These are phyloP conservation scores for Coranthus polyacanthus DNA, from an alignment of 2,797 vertebrate genomes.

Conservation along the genomic window DNA sequence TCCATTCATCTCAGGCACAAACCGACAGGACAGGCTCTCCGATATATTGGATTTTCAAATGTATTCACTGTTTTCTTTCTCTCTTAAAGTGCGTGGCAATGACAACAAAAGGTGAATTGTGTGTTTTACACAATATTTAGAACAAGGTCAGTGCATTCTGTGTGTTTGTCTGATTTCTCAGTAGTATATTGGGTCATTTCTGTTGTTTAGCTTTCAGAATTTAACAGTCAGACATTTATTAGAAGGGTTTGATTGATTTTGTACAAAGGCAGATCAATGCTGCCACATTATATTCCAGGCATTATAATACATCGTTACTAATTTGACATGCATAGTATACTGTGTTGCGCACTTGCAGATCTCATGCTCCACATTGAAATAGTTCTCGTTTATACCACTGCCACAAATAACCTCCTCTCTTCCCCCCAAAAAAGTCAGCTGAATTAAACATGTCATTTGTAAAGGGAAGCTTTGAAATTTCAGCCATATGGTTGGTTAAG, in stretches of 20 bases:
- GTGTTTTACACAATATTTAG: background rate
- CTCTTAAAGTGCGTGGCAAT: slow-evolving; percentile 1
- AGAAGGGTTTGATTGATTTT: slow-evolving; percentile 4
- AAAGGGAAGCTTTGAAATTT: slow-evolving; percentile 26
- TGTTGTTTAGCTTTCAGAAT: background rate
- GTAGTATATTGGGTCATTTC: background rate
- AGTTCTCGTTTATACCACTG: background rate
- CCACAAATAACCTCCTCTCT: too few relatives aligned
- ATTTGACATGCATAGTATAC: slow-evolving; percentile 10
- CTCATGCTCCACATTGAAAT: background rate
- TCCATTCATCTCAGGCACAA: slow-evolving; percentile 59
- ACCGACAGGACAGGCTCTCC: background rate
- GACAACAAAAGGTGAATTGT: slow-evolving; percentile 14
- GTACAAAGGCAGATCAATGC: background rate
- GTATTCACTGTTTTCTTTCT: slow-evolving; percentile 14
- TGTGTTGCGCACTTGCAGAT: background rate
- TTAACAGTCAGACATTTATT: background rate
- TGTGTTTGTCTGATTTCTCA: background rate
- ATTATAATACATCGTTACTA: background rate
- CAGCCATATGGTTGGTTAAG: slow-evolving; percentile 41
- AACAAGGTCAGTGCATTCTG: background rate
- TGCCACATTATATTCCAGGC: background rate
- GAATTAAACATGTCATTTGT: slow-evolving; percentile 24
- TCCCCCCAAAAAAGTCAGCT: slow-evolving; percentile 2
- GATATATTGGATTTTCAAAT: slow-evolving; percentile 29